Evolutionary conservation across 92 coral and sea anemone genomes (phyloP), one percentile per base, ranked within the genome.

Genomic region (Phymanthus crucifer): DNA sequence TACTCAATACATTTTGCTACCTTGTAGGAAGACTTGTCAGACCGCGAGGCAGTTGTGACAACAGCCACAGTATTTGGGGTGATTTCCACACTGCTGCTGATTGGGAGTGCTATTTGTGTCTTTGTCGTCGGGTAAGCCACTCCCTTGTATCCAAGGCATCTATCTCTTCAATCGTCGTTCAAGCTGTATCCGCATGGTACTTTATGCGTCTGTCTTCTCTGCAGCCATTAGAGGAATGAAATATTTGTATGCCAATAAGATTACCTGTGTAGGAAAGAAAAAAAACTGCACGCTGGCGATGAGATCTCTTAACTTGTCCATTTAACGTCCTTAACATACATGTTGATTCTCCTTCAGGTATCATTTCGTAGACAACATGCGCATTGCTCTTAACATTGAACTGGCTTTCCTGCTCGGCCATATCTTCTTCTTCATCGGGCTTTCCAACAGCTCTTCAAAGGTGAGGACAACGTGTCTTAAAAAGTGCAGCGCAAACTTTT

Each of bases 351-450:
- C 16, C 24, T 72, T 58, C 61, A 92, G 97, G 70, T 92, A 91
- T 75, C 83, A 92, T 56, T 88, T 84, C 40, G 75, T 77, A 26
- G 94, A 92, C 73, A 82, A 83, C 80, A 92, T 90, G 86, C 89
- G 87, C 18, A 92, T 92, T 67, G 89, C 89, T 29, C 84, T 92
- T 34, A 89, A 90, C 90, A 54, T 92, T 23, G 92, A 90, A 58
- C 83, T 91, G 50, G 78, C 97, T 17, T 71, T 92, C 26, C 50
- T 90, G 64, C 87, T 92, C 38, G 79, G 97, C n/a, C 94, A 92
- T 75, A 40, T 92, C 80, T 87, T 90, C 76, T 92, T 92, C 89
- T 90, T 89, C 73, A 77, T 90, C 50, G 97, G 97, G 56, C 77
- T 92, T 45, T 85, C 97, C 21, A 80, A 78, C 36, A 75, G 74